phyloP scores from a whole-genome alignment of 1,140 invertebrate genomes.

The Prorops nasuta region DNA sequence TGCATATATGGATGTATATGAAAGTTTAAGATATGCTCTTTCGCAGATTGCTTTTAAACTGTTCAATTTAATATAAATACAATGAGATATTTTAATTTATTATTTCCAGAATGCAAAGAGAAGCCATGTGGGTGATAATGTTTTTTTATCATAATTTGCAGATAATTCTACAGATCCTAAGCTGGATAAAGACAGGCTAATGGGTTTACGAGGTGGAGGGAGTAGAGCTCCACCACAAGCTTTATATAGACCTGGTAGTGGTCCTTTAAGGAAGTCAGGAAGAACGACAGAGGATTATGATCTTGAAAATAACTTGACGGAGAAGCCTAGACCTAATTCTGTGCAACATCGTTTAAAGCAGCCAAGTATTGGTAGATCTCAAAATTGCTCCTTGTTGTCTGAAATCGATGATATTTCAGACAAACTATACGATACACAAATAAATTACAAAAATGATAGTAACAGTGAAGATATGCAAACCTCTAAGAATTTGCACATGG shows the following conservation, averaged over 20 bases:
- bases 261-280: slow-evolving; percentile 60
- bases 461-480: slow-evolving; percentile 35
- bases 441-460: slow-evolving; percentile 38
- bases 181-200: slow-evolving; percentile 34
- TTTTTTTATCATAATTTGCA: slow-evolving; percentile 14
- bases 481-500: slow-evolving; percentile 28
- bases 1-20: too few relatives aligned
- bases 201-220: slow-evolving; percentile 41
- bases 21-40: too few relatives aligned
- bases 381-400: too few relatives aligned
- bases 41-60: too few relatives aligned
- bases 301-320: slow-evolving; percentile 46
- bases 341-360: slow-evolving; percentile 41
- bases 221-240: slow-evolving; percentile 52
- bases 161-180: slow-evolving; percentile 29
- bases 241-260: slow-evolving; percentile 65
- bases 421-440: slow-evolving; percentile 40
- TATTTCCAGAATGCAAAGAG: too few relatives aligned
- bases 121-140: too few relatives aligned
- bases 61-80: too few relatives aligned
- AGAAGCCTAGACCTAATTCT: slow-evolving; percentile 37
- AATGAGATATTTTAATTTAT: too few relatives aligned
- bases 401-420: slow-evolving; percentile 38
- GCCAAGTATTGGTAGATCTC: slow-evolving; percentile 22
- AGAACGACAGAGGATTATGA: slow-evolving; percentile 52